These are phyloP conservation scores for Urechis unicinctus DNA, from an alignment of 2,888 invertebrate species.

Conservation along the genomic window DNA sequence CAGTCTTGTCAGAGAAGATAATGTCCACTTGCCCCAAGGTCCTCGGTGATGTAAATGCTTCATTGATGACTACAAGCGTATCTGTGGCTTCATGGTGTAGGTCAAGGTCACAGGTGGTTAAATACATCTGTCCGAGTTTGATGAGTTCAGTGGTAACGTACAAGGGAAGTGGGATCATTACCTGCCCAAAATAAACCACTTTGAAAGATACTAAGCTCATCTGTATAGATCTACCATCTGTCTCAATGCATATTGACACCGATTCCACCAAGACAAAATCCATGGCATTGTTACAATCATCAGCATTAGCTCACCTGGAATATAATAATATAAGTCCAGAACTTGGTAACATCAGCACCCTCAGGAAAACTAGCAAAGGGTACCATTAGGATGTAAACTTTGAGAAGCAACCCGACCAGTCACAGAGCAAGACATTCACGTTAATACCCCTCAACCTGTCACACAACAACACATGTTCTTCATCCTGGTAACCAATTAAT, in stretches of 20 bases:
- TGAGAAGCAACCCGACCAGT: too few relatives aligned
- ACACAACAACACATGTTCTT: too few relatives aligned
- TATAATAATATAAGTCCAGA: slow-evolving; percentile 93
- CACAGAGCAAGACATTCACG: too few relatives aligned
- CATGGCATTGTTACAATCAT: too few relatives aligned
- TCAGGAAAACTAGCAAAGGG: too few relatives aligned
- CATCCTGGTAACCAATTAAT: too few relatives aligned
- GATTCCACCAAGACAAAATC: neutral
- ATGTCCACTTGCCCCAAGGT: slow-evolving; percentile 87
- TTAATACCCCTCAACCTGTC: too few relatives aligned
- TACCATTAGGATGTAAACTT: too few relatives aligned
- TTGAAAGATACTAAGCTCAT: neutral
- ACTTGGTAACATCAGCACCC: slow-evolving; percentile 57
- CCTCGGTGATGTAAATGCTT: slow-evolving; percentile 94
- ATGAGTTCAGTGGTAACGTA: slow-evolving; percentile 96
- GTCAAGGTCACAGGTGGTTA: slow-evolving; percentile 83
- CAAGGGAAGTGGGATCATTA: slow-evolving; percentile 92
- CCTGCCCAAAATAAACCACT: slow-evolving; percentile 54
- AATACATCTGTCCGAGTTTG: slow-evolving; percentile 89
- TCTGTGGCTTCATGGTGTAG: slow-evolving; percentile 79
- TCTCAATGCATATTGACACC: too few relatives aligned
- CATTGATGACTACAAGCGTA: slow-evolving; percentile 79
- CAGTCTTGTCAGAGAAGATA: slow-evolving; percentile 96
- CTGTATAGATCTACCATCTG: too few relatives aligned
- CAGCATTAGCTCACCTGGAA: slow-evolving; percentile 68